These are phyloP conservation scores for Teinopalpus imperialis DNA, from an alignment of 2,888 invertebrate genomes.

Conservation along the genomic window DNA sequence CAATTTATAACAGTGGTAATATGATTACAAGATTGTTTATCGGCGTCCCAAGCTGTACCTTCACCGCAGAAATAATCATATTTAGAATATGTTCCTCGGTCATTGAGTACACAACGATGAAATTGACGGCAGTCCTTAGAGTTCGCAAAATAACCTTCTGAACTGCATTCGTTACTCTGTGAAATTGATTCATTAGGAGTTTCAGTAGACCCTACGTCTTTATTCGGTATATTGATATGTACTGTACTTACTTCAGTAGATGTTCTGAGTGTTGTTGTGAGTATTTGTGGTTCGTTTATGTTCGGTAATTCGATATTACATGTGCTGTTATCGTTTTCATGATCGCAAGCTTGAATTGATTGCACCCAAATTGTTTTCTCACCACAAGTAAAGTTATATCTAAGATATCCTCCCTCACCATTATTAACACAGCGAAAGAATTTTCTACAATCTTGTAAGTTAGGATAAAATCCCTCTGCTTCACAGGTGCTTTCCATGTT, in stretches of 20 bases:
- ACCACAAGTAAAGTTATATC: constrained; percentile 84
- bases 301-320: constrained; percentile 23
- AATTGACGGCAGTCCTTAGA: constrained; percentile 75
- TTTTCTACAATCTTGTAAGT: constrained; percentile 85
- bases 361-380: constrained; percentile 87
- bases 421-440: constrained; percentile 87
- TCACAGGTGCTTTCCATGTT: constrained; percentile 63
- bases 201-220: not conserved
- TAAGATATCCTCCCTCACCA: constrained; percentile 68
- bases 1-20: constrained; percentile 67
- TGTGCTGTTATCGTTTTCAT: constrained; percentile 42
- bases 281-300: constrained; percentile 8
- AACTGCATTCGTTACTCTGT: constrained; percentile 53
- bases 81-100: constrained; percentile 67
- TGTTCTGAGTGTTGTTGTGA: constrained; percentile 5
- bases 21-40: constrained; percentile 78
- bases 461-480: constrained; percentile 86
- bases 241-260: constrained; percentile 8
- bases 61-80: constrained; percentile 80
- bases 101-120: constrained; percentile 73
- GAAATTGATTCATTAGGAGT: not conserved
- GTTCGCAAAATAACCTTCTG: constrained; percentile 87
- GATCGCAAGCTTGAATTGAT: constrained; percentile 79
- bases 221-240: not conserved
- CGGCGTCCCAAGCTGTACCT: constrained; percentile 82